Percentiles rank a stretch among this genome's conserved stretches.
Evolutionary conservation across 2,113 vertebrate species (phyloP).

Genomic region (Elaphurus davidianus): DNA sequence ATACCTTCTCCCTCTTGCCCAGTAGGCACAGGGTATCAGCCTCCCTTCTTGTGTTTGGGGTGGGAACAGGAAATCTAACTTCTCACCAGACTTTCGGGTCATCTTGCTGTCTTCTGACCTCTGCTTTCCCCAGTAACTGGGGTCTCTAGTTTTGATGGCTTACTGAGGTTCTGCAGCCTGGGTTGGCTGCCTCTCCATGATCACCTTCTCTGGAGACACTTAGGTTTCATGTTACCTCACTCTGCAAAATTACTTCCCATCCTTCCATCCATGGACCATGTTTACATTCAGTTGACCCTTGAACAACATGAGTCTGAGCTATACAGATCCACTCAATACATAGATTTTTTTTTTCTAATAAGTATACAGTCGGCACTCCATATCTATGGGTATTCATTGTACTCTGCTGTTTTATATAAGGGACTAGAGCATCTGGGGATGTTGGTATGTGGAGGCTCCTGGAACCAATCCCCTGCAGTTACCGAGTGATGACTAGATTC

Average conservation of each 20-base stretch:
- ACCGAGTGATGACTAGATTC: accelerated
- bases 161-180: neutral
- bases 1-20: neutral
- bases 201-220: neutral
- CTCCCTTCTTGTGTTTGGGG: neutral
- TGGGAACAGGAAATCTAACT: neutral
- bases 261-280: neutral
- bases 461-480: neutral
- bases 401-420: neutral
- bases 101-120: neutral
- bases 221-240: too few species aligned
- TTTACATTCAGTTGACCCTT: neutral
- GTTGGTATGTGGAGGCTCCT: neutral
- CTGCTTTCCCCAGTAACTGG: neutral
- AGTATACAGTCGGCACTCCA: neutral
- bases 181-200: neutral
- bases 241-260: neutral
- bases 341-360: neutral
- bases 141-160: neutral
- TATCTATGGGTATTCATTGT: neutral
- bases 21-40: neutral
- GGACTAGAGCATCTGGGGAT: neutral
- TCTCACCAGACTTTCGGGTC: neutral
- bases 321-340: neutral
- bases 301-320: neutral